Evolutionary conservation across 2,113 vertebrate genomes (phyloP).

Genomic region (Mormyrus iriodes): DNA sequence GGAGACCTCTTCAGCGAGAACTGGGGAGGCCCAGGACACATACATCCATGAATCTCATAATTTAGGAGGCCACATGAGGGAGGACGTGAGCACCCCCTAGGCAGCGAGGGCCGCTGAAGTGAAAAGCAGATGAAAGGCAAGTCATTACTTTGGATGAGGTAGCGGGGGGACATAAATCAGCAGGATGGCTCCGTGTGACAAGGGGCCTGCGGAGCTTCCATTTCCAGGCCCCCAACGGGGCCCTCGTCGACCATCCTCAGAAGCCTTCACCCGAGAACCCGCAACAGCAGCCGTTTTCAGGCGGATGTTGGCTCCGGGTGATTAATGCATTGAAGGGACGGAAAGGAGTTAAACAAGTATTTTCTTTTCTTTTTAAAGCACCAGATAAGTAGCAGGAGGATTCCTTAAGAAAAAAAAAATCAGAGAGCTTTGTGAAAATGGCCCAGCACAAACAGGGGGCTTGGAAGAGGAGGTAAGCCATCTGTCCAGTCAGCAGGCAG

Average conservation of each 20-base stretch:
- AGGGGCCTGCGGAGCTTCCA: background rate
- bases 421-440: background rate
- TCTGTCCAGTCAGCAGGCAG: background rate
- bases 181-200: too few species aligned
- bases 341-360: background rate
- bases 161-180: background rate
- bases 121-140: background rate
- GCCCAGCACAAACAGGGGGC: background rate
- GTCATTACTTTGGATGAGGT: background rate
- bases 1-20: background rate
- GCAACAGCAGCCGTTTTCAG: background rate
- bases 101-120: background rate
- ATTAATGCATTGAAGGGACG: background rate
- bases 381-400: background rate
- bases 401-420: conserved; percentile 1
- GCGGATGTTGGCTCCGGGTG: background rate
- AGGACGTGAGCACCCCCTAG: background rate
- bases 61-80: background rate
- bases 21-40: background rate
- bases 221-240: background rate
- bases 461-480: background rate
- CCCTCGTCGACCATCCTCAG: background rate
- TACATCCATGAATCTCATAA: background rate
- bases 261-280: background rate
- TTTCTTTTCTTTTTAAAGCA: conserved; percentile 2